phyloP scores from a whole-genome alignment of 2,888 invertebrate species.

The Drosophila lutescens region DNA sequence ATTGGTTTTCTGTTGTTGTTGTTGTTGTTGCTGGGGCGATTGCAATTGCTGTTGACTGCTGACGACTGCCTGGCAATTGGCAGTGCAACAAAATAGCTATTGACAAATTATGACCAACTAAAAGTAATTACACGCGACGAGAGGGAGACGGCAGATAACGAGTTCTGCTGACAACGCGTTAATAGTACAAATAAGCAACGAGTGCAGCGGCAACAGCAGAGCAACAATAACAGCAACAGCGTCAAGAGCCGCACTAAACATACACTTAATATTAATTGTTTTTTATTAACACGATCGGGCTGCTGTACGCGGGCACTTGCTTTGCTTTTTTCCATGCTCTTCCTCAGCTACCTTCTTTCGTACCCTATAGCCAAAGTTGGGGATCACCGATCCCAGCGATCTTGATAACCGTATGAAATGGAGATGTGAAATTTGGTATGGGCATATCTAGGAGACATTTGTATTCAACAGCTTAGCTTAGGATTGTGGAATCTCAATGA shows the following conservation, averaged over 20 bases:
- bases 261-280: slow-evolving; percentile 78
- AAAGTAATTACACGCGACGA: slow-evolving; percentile 73
- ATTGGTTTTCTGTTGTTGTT: slow-evolving; percentile 20
- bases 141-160: slow-evolving; percentile 55
- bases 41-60: slow-evolving; percentile 31
- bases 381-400: neutral
- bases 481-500: neutral
- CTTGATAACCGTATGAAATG: neutral
- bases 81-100: slow-evolving; percentile 75
- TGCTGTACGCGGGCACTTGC: slow-evolving; percentile 26
- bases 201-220: slow-evolving; percentile 55
- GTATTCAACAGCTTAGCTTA: neutral
- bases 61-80: slow-evolving; percentile 44
- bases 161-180: slow-evolving; percentile 71
- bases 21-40: slow-evolving; percentile 27
- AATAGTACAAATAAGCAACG: slow-evolving; percentile 77
- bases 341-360: neutral
- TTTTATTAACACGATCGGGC: slow-evolving; percentile 68
- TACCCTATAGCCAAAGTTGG: slow-evolving; percentile 13
- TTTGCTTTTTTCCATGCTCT: slow-evolving; percentile 8
- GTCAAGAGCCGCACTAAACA: slow-evolving; percentile 70
- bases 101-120: slow-evolving; percentile 79
- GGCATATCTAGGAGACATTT: neutral
- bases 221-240: slow-evolving; percentile 58
- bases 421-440: neutral